These are phyloP conservation scores for Acipenser oxyrinchus DNA, from an alignment of 2,797 vertebrate species.

Conservation along the genomic window DNA sequence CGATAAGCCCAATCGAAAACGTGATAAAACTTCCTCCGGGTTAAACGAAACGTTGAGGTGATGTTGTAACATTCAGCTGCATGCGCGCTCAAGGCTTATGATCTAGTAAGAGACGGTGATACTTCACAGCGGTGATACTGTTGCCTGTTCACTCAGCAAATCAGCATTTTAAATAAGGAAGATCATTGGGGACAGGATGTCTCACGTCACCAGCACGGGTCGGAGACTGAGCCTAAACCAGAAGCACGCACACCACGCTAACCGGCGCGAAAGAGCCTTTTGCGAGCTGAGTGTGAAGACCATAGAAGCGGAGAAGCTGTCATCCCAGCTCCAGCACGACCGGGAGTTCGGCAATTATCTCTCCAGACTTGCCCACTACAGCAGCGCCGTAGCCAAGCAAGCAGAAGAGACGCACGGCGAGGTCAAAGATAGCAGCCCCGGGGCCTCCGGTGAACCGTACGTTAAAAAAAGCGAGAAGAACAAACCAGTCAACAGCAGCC, in stretches of 20 bases:
- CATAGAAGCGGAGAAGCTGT: constrained; percentile 5
- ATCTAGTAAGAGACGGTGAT: too few relatives aligned
- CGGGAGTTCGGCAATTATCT: not conserved
- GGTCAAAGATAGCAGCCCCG: not conserved
- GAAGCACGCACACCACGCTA: constrained; percentile 11
- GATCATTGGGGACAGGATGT: not conserved
- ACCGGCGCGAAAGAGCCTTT: not conserved
- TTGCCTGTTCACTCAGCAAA: too few relatives aligned
- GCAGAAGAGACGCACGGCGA: too few relatives aligned
- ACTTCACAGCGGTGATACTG: too few relatives aligned
- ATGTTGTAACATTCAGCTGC: too few relatives aligned
- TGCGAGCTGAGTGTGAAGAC: constrained; percentile 4
- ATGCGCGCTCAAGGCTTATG: too few relatives aligned
- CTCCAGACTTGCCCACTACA: constrained; percentile 11
- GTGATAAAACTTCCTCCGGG: too few relatives aligned
- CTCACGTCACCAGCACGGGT: not conserved
- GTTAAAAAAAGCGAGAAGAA: not conserved
- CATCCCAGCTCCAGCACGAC: not conserved
- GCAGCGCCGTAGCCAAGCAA: not conserved
- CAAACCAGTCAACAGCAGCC: not conserved
- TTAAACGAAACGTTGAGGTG: too few relatives aligned
- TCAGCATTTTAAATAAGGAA: too few relatives aligned
- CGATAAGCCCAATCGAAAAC: too few relatives aligned
- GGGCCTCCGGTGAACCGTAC: not conserved
- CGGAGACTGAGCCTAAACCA: constrained; percentile 1